Evolutionary conservation across 2,888 invertebrate species (phyloP).

Genomic region (Mongoloraphidia duomilia): DNA sequence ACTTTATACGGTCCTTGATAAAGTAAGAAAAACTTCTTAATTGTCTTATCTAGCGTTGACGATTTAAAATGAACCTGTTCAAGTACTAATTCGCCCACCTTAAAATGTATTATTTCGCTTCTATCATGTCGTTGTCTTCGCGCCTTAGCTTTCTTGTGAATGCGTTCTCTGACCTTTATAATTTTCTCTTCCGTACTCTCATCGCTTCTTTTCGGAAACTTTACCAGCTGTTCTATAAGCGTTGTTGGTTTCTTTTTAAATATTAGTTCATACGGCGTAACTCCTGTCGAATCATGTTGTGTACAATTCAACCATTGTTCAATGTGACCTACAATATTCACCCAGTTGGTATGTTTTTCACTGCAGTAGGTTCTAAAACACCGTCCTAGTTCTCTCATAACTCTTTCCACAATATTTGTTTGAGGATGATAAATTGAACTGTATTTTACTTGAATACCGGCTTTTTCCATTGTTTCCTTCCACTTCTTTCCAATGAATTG

Average conservation of each 20-base stretch:
- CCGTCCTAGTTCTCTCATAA: too few relatives aligned
- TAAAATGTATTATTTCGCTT: neutral
- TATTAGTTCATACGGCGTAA: constrained; percentile 10
- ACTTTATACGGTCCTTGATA: constrained; percentile 1
- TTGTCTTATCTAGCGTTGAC: neutral
- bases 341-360: too few relatives aligned
- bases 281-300: constrained; percentile 12
- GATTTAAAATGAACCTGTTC: constrained; percentile 1
- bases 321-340: constrained; percentile 5
- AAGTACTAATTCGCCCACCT: constrained; percentile 1
- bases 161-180: neutral
- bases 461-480: constrained; percentile 3
- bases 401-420: constrained; percentile 14
- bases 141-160: neutral
- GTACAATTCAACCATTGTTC: constrained; percentile 8
- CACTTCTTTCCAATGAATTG: too few relatives aligned
- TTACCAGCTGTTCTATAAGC: neutral
- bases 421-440: constrained; percentile 15
- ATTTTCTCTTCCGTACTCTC: neutral
- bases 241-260: neutral
- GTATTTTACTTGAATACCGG: constrained; percentile 6
- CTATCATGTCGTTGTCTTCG: neutral
- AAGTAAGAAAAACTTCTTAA: neutral
- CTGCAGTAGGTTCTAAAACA: too few relatives aligned
- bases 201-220: neutral